Evolutionary conservation across 2,888 invertebrate genomes (phyloP), one percentile per base, ranked within the genome.

Genomic region (Acanthosoma haemorrhoidale): DNA sequence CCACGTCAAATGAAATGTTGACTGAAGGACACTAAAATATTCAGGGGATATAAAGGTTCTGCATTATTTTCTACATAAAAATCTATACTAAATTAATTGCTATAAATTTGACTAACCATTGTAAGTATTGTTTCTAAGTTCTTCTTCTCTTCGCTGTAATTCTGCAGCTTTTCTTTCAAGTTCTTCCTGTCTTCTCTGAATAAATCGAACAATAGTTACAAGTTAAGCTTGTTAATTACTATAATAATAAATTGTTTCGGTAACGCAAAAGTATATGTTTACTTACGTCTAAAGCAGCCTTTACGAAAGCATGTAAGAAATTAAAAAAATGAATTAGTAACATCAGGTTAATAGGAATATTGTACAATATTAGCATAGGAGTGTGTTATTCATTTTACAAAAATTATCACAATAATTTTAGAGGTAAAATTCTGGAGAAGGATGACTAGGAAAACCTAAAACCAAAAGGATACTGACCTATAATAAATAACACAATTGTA

Each of bases 111-210:
- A n/a, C 60, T 60, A 76, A 83, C 83, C 80, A 77, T 82, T 83
- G 73, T 82, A 82, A 13, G 82, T 79, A 38, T 82, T 80, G 76
- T 81, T 84, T 74, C 84, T 83, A 75, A 96, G 84, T 80, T 94
- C 94, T 75, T 95, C 93, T 80, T 96, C 95, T 77, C 93, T 86
- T 75, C 92, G 84, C 71, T 92, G 90, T 73, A 96, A 80, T 79
- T 95, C 94, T 75, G 91, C 91, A 51, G 94, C 94, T 83, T 95
- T 96, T 71, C 91, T 85, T 80, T 96, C 96, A 73, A 96, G 81
- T 80, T 96, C 95, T 80, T 95, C 92, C 81, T 92, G 91, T 74
- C 91, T 86, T 78, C 88, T 87, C 91, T 92, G 78, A 73, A 80
- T 76, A 13, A 66, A 25, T 18, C 13, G 18, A 32, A 32, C 15